Percentiles rank a stretch among this genome's conserved stretches.
These are phyloP conservation scores for Erpornis zantholeuca DNA, from an alignment of 2,113 vertebrate genomes.

Conservation along the genomic window DNA sequence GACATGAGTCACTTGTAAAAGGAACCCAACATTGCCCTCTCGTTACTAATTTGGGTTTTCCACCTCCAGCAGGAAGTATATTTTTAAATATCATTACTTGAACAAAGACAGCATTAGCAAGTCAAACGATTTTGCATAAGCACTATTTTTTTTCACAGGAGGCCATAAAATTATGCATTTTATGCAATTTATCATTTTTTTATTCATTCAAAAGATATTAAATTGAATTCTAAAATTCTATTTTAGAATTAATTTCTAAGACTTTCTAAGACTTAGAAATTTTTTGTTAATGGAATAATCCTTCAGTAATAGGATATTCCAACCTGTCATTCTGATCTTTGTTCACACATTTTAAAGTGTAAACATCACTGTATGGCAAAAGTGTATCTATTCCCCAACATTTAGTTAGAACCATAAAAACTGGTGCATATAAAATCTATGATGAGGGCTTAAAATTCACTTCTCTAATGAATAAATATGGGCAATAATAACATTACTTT, in stretches of 20 bases:
- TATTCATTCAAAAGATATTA: neutral
- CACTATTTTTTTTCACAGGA: neutral
- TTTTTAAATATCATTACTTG: neutral
- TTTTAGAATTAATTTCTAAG: neutral
- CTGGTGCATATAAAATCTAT: neutral
- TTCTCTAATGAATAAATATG: neutral
- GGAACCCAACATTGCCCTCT: neutral
- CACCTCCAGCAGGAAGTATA: neutral
- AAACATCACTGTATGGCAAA: neutral
- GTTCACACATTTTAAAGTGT: neutral
- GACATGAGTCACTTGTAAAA: neutral
- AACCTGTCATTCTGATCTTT: neutral
- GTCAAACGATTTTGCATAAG: neutral
- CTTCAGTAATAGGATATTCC: neutral
- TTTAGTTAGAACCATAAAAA: neutral
- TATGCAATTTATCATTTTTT: neutral
- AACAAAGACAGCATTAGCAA: slow-evolving; percentile 28
- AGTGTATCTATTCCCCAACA: neutral
- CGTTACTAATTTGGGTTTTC: neutral
- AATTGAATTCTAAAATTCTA: neutral
- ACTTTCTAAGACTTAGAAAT: neutral
- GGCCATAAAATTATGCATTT: neutral
- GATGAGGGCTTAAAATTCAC: neutral
- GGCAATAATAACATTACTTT: neutral
- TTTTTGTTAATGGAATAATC: neutral